phyloP scores from a whole-genome alignment of 2,797 vertebrate genomes.

The Manis javanica region DNA sequence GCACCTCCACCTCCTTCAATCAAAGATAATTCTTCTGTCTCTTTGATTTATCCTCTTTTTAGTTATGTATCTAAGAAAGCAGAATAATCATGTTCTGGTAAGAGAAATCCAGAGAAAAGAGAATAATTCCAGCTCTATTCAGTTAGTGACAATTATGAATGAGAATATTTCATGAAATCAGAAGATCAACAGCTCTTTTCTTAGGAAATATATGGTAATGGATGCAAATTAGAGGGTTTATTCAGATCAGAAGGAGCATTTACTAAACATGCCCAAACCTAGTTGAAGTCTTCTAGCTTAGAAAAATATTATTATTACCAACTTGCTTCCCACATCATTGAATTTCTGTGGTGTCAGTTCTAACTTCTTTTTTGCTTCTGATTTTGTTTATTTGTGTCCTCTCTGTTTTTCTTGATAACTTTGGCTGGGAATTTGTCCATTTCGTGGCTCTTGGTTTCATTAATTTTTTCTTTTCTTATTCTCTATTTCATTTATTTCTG shows the following conservation, averaged over 20 bases:
- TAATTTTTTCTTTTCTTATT: too few relatives aligned
- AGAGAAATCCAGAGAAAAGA: constrained; percentile 57
- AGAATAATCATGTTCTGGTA: constrained; percentile 47
- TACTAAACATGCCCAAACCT: constrained; percentile 39
- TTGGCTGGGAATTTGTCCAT: too few relatives aligned
- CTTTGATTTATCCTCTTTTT: constrained; percentile 65
- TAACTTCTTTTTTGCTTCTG: too few relatives aligned
- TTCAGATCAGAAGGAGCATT: constrained; percentile 60
- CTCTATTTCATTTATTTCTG: too few relatives aligned
- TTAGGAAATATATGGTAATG: constrained; percentile 37
- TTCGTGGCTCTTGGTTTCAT: too few relatives aligned
- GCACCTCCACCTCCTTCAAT: constrained; percentile 60
- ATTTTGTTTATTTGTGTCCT: too few relatives aligned
- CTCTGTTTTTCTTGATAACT: too few relatives aligned
- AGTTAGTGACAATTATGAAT: constrained; percentile 55
- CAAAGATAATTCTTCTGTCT: constrained; percentile 70
- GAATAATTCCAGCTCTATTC: constrained; percentile 33
- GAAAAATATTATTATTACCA: constrained; percentile 23
- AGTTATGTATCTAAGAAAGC: constrained; percentile 33
- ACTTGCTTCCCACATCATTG: constrained; percentile 16
- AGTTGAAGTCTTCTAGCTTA: constrained; percentile 41
- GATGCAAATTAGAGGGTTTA: constrained; percentile 58
- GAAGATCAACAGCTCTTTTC: constrained; percentile 60
- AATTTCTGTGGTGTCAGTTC: not conserved
- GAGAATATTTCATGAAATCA: constrained; percentile 49